Conservation (phyloP, 1,140 invertebrate species). For the Drosophila tsacasi region DNA sequence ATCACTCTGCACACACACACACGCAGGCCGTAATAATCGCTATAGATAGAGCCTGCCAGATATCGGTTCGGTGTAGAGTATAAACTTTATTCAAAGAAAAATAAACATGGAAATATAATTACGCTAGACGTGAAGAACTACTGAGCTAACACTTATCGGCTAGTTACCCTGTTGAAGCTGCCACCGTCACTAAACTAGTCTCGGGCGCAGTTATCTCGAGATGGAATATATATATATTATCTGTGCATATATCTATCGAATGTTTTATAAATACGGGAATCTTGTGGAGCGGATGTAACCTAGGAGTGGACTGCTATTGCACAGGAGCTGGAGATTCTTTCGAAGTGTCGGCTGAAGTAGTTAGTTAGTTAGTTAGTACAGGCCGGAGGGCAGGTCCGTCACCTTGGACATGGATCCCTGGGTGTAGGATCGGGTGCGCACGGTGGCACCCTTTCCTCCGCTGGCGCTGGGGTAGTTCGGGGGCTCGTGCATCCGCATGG, state of each 20-base stretch:
- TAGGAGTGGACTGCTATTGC: slow-evolving; percentile 60
- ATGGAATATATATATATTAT: slow-evolving; percentile 21
- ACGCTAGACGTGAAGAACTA: slow-evolving; percentile 26
- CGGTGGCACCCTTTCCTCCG: slow-evolving; percentile 36
- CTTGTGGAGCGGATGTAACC: slow-evolving; percentile 13
- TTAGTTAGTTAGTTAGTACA: slow-evolving; percentile 86
- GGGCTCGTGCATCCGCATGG: slow-evolving; percentile 74
- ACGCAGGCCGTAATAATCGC: not conserved
- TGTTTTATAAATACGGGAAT: slow-evolving; percentile 35
- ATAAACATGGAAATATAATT: slow-evolving; percentile 28
- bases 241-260: slow-evolving; percentile 10
- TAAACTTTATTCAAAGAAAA: slow-evolving; percentile 44
- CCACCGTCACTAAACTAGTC: slow-evolving; percentile 64
- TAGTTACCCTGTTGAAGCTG: slow-evolving; percentile 75
- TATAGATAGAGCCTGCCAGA: not conserved
- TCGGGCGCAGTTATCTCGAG: slow-evolving; percentile 23
- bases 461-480: slow-evolving; percentile 21
- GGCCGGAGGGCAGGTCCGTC: slow-evolving; percentile 90
- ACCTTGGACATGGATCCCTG: slow-evolving; percentile 88
- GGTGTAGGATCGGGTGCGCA: slow-evolving; percentile 74
- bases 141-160: slow-evolving; percentile 42
- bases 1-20: slow-evolving; percentile 3
- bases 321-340: slow-evolving; percentile 51
- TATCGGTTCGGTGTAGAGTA: not conserved
- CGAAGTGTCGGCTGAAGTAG: slow-evolving; percentile 15